Percentiles rank a stretch among this genome's conserved stretches.
Conservation (phyloP, 2,888 invertebrate species). For the Eulithis prunata region DNA sequence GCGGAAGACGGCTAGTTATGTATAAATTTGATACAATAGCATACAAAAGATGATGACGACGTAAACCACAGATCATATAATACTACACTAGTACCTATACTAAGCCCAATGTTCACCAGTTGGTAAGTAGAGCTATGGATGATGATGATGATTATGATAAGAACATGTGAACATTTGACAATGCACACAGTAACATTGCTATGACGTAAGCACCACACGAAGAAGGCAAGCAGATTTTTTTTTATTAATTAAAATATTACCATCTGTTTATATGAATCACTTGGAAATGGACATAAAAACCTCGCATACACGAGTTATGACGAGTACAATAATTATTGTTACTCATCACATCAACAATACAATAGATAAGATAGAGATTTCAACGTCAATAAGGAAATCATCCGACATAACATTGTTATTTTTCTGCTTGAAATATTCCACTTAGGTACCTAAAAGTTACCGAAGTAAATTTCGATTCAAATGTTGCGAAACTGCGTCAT, state of each 20-base stretch:
- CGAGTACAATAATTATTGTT: neutral
- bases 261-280: conserved; percentile 16
- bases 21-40: too few species aligned
- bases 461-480: neutral
- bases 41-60: too few species aligned
- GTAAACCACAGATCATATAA: too few species aligned
- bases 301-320: conserved; percentile 1
- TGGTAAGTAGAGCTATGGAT: too few species aligned
- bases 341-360: conserved; percentile 5
- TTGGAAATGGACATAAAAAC: conserved; percentile 1
- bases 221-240: neutral
- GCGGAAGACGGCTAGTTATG: too few species aligned
- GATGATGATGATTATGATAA: neutral
- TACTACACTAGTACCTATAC: too few species aligned
- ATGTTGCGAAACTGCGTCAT: neutral
- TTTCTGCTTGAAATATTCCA: neutral
- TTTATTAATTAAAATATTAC: conserved; percentile 1
- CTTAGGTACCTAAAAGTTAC: neutral
- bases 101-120: too few species aligned
- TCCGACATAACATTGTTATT: neutral
- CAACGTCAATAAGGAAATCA: conserved; percentile 21
- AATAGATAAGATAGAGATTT: conserved; percentile 21
- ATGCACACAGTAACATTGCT: neutral
- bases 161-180: neutral
- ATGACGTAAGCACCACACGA: neutral